These are phyloP conservation scores for Lepidonotus clava DNA, from an alignment of 2,888 invertebrate species.

Conservation along the genomic window DNA sequence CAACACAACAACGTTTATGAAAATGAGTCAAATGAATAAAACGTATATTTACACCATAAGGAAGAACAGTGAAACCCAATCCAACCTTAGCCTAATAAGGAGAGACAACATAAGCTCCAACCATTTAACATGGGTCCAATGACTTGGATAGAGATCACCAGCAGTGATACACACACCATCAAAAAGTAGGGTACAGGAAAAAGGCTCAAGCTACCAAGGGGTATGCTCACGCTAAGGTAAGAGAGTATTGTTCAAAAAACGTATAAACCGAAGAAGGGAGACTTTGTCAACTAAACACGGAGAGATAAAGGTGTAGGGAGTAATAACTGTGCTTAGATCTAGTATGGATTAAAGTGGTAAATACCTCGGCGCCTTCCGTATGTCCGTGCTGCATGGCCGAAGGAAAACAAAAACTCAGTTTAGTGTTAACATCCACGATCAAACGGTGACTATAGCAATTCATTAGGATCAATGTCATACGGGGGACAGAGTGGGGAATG, in stretches of 20 bases:
- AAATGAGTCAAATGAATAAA: no score
- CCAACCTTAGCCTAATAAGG: not conserved
- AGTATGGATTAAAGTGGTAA: slow-evolving; percentile 1
- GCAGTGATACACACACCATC: not conserved
- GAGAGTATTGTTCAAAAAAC: not conserved
- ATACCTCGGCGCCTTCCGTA: slow-evolving; percentile 63
- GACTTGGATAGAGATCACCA: not conserved
- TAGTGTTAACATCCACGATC: not conserved
- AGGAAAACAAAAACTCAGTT: slow-evolving; percentile 54
- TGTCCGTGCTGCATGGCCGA: slow-evolving; percentile 60
- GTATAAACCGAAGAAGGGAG: not conserved
- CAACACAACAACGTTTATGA: no score
- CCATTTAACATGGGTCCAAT: not conserved
- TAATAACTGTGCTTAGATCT: not conserved
- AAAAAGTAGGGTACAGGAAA: no score
- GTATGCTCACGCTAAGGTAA: no score
- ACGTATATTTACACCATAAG: not conserved
- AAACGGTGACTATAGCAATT: no score
- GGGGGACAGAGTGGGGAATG: no score
- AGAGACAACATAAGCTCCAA: not conserved
- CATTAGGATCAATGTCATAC: no score
- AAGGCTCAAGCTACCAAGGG: no score
- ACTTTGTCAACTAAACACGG: not conserved
- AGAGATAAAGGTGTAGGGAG: not conserved
- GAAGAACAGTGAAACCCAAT: not conserved